phyloP scores from a whole-genome alignment of 2,888 invertebrate species.

The Pinctada fucata region DNA sequence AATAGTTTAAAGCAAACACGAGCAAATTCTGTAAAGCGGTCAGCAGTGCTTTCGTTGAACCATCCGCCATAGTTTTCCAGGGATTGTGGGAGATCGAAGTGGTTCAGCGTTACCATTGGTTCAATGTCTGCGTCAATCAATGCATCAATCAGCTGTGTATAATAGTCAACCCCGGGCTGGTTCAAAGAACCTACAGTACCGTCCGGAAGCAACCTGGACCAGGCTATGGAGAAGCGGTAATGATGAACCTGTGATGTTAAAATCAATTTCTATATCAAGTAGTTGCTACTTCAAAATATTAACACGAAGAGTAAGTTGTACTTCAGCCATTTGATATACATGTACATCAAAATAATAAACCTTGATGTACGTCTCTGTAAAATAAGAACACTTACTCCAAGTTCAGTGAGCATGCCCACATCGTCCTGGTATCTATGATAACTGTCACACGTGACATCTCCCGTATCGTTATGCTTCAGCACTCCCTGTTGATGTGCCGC shows the following conservation, averaged over 20 bases:
- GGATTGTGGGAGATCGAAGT: conserved; percentile 74
- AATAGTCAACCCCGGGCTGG: conserved; percentile 85
- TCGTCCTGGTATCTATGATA: conserved; percentile 82
- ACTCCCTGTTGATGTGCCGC: conserved; percentile 79
- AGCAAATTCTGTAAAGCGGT: conserved; percentile 74
- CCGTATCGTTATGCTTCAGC: conserved; percentile 82
- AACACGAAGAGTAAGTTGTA: no score
- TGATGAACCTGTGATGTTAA: conserved; percentile 52
- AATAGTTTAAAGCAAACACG: conserved; percentile 73
- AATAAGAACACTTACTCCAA: conserved; percentile 74
- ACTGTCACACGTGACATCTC: conserved; percentile 82
- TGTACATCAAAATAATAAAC: no score
- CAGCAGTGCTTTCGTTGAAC: conserved; percentile 65
- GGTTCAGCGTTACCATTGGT: conserved; percentile 81
- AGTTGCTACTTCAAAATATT: no score
- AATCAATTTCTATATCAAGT: not conserved
- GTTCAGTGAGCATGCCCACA: conserved; percentile 79
- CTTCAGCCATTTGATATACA: no score
- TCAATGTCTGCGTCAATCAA: conserved; percentile 81
- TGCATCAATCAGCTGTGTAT: conserved; percentile 86
- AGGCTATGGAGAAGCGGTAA: conserved; percentile 80
- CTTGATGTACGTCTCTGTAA: no score
- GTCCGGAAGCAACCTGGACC: conserved; percentile 86
- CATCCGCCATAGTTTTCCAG: conserved; percentile 74
- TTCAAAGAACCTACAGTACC: conserved; percentile 76